Evolutionary conservation across 2,113 vertebrate genomes (phyloP), one percentile per base, ranked within the genome.

Genomic region (Microcebus griseorufus): DNA sequence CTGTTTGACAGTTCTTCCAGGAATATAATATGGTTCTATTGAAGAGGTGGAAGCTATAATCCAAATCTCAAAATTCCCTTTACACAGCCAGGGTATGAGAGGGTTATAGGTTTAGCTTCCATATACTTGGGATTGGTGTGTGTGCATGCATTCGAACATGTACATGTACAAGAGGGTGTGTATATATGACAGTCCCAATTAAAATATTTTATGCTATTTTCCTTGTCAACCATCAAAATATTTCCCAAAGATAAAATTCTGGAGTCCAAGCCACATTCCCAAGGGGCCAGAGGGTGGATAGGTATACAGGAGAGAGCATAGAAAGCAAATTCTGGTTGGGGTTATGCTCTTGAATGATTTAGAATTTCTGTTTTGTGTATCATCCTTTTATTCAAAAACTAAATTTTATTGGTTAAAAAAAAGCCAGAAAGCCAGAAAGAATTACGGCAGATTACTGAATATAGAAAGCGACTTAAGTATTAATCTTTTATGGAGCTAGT

Each of bases 1-100:
- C 94, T 81, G 62, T 96, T 89, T 98, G 98, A 98, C 97, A 98
- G 97, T 97, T 98, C 93, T 94, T 97, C 94, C 92, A 89, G 80
- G 55, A 91, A 95, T 89, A 94, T 0, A 73, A 87, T 97, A 95
- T 42, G 80, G 2, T 96, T 94, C 90, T 86, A 87, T 10, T 89
- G 95, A 97, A 84, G 95, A 88, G 81, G 18, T 67, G 14, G 87
- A 93, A 96, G 96, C 86, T 96, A 5, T 79, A 10, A 25, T 93
- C 90, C 97, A 97, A 93, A 96, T 86, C 80, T 86, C 58, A 65
- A 92, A 91, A 81, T 73, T 93, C 73, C 76, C 25, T 48, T 73
- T 67, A 51, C 51, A 17, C 7, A 27, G 42, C 65, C 25, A 23
- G 22, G 79, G n/a, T 84, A 10, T 75, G 55, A 55, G 32, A 72